Evolutionary conservation across 1,140 invertebrate genomes (phyloP), one percentile per base, ranked within the genome.

Genomic region (Trichogramma pretiosum): DNA sequence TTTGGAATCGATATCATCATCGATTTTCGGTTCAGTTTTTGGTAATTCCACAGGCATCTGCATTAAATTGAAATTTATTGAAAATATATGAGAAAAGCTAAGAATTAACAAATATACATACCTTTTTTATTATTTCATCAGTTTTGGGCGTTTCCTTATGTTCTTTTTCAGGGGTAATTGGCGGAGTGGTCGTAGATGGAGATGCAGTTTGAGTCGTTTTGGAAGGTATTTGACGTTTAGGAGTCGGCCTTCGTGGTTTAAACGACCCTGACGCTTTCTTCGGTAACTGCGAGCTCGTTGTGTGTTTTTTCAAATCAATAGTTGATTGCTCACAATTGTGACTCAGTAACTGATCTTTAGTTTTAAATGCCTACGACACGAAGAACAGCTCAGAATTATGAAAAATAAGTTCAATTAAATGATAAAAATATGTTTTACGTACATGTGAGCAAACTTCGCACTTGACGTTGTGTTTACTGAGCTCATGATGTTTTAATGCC

Each of bases 361-460:
- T 63, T 55, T 69, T 70, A 40, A 70, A 65, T 34, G 55, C 48
- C 69, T 72, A 34, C 2, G 54, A 57, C 26, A 54, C 17, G 30
- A 48, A 23, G 13, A 17, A 22, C 43, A 40, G 22, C 3, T 37
- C 34, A 35, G 21, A 34, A 22, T 33, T 17, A 23, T 37, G 21
- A 47, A 41, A 26, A 36, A 36, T 26, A 37, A 42, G 35, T 16
- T 38, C 22, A 33, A 28, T 19, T 34, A 46, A 33, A 42, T n/a
- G 36, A 42, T 33, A 3, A n/a, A 34, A 16, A 16, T 4, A 34
- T n/a, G 13, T 34, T n/a, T 36, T 19, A 63, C 64, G 62, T 48
- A 72, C 68, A 33, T 69, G 62, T 21, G 61, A 60, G 50, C 68
- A 72, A 43, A 63, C 58, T 24, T 72, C 68, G 42, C 68, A 72